phyloP scores from a whole-genome alignment of 2,888 invertebrate species.

The Drosophila tanythrix region DNA sequence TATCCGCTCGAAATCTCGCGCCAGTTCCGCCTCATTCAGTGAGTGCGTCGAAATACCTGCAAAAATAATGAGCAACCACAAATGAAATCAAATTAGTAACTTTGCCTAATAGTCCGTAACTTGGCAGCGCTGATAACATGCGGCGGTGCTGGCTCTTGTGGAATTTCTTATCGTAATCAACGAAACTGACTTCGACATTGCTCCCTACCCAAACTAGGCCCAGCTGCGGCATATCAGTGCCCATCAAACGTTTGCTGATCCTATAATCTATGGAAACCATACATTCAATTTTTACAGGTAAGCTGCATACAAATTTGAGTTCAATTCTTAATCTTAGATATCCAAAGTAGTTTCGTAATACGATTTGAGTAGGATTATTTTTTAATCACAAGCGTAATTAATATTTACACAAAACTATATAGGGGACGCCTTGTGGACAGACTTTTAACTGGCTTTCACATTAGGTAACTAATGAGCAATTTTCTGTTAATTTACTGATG shows the following conservation, averaged over 20 bases:
- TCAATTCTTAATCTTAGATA: background rate
- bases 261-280: background rate
- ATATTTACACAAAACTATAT: background rate
- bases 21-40: slow-evolving; percentile 94
- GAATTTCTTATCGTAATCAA: slow-evolving; percentile 74
- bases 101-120: slow-evolving; percentile 26
- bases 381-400: background rate
- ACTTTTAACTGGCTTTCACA: background rate
- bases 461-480: background rate
- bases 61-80: slow-evolving; percentile 5
- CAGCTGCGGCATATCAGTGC: slow-evolving; percentile 47
- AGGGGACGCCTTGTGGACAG: background rate
- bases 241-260: background rate
- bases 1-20: slow-evolving; percentile 85
- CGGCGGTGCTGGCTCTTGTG: slow-evolving; percentile 42
- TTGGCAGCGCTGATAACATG: slow-evolving; percentile 42
- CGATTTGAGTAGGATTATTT: background rate
- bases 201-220: slow-evolving; percentile 19
- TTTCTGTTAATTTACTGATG: background rate
- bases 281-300: background rate
- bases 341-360: background rate
- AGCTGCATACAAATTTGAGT: background rate
- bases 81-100: slow-evolving; percentile 24
- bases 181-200: slow-evolving; percentile 54
- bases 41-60: slow-evolving; percentile 89